Base-by-base conservation (phyloP, 2,113 vertebrate genomes). In the Anolis carolinensis region DNA sequence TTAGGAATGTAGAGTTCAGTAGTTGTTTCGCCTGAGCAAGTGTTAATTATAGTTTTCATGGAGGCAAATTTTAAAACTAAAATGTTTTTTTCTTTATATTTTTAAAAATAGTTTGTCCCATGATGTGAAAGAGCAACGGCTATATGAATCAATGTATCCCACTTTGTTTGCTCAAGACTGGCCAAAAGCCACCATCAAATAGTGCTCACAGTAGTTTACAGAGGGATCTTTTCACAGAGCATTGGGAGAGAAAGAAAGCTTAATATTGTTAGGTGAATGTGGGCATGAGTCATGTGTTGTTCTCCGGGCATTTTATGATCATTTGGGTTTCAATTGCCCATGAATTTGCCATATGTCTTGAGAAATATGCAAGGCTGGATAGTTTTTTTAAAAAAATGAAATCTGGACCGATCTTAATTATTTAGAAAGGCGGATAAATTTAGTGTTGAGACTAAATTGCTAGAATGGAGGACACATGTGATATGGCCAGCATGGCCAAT, bases 191-290 rank as follows among this genome's bases (percentile, higher is more conserved):
- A 59, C 44, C 85, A 65, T 70, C 1, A 75, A 80, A 70, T 13
- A 87, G 8, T 11, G 65, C 86, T 93, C 84, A 67, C 59, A 91
- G 81, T 36, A 67, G 79, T 84, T 86, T 39, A n/a, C 34, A 83
- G 83, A 78, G 84, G 67, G 11, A 83, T 23, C 0, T 83, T 87
- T 91, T 93, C 81, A 27, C 86, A 63, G 20, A 62, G 48, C 81
- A 85, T 34, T n/a, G 79, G 62, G 81, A 63, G 50, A 81, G 1
- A 25, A 44, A 68, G 4, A 30, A 93, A 81, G 34, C 30, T 52
- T 93, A 93, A 90, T 92, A 87, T 70, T 79, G 65, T 79, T 55
- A 52, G 36, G n/a, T 93, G 71, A 87, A 89, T 88, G 81, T 78
- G 21, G 72, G 81, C 86, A 79, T 91, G 87, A 92, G 81, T 81